A percentile compares a stretch with the other conserved stretches of the same genome.
phyloP scores from a whole-genome alignment of 2,113 vertebrate genomes.

The Catharus fuscescens region DNA sequence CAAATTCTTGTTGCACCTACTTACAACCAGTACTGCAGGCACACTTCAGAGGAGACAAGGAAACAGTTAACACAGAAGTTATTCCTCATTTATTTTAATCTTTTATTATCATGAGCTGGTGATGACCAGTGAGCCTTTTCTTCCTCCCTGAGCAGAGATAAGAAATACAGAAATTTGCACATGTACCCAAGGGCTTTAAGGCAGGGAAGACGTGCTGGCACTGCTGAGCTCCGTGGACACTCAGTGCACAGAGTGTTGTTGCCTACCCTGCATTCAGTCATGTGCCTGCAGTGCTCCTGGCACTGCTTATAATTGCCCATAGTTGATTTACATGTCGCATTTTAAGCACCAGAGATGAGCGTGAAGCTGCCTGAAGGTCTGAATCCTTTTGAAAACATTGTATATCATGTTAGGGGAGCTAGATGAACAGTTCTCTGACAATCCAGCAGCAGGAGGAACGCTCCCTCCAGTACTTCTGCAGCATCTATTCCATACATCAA shows the following conservation, averaged over 20 bases:
- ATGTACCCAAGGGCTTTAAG: fast-evolving
- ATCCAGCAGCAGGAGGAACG: neutral
- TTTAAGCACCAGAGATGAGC: neutral
- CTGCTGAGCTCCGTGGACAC: neutral
- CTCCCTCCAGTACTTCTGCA: conserved; percentile 31
- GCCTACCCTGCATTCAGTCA: neutral
- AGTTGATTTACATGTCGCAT: conserved; percentile 7
- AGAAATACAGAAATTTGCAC: neutral
- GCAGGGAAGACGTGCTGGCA: neutral
- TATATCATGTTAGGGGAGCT: neutral
- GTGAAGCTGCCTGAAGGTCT: neutral
- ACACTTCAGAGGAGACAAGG: neutral
- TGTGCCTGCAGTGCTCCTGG: neutral
- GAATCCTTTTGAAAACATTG: conserved; percentile 13
- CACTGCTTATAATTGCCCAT: neutral
- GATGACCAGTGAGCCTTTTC: neutral
- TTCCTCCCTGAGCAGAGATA: neutral
- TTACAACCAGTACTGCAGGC: neutral
- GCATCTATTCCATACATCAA: conserved; percentile 17
- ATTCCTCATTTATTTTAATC: too few relatives aligned
- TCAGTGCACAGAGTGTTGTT: neutral
- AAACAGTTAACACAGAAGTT: fast-evolving
- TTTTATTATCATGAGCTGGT: neutral
- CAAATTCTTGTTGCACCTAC: neutral
- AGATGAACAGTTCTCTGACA: neutral